A percentile compares a stretch with the other conserved stretches of the same genome.
phyloP scores from a whole-genome alignment of 1,140 invertebrate species.

The Halotydeus destructor region DNA sequence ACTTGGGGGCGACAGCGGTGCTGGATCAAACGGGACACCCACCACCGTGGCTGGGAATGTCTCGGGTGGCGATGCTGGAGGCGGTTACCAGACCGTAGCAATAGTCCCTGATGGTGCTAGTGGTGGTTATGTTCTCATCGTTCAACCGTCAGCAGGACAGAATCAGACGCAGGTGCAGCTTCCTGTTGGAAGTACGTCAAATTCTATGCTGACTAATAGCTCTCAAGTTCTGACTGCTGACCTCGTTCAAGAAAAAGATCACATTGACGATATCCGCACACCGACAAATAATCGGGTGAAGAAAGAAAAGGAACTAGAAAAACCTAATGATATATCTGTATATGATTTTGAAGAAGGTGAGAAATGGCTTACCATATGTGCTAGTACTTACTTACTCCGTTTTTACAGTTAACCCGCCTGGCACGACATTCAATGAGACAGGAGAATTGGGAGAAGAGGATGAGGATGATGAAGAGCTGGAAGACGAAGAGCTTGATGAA shows the following conservation, averaged over 20 bases:
- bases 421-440: background rate
- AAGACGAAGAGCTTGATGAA: slow-evolving; percentile 31
- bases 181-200: too few species aligned
- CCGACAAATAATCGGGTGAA: too few species aligned
- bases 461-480: background rate
- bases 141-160: slow-evolving; percentile 3
- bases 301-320: slow-evolving; percentile 13
- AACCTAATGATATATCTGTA: slow-evolving; percentile 28
- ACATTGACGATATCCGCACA: too few species aligned
- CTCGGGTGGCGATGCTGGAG: background rate
- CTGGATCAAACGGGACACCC: background rate
- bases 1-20: background rate
- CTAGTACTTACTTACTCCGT: too few species aligned
- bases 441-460: slow-evolving; percentile 1
- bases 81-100: slow-evolving; percentile 5
- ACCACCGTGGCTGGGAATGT: background rate
- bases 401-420: slow-evolving; percentile 4
- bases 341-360: slow-evolving; percentile 33
- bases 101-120: slow-evolving; percentile 1
- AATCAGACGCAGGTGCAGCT: background rate
- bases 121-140: slow-evolving; percentile 10
- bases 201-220: too few species aligned
- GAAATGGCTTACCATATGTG: background rate
- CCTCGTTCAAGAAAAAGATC: too few species aligned
- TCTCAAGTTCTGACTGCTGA: too few species aligned